Conservation (phyloP, 2,113 vertebrate genomes). For the Nicator chloris region DNA sequence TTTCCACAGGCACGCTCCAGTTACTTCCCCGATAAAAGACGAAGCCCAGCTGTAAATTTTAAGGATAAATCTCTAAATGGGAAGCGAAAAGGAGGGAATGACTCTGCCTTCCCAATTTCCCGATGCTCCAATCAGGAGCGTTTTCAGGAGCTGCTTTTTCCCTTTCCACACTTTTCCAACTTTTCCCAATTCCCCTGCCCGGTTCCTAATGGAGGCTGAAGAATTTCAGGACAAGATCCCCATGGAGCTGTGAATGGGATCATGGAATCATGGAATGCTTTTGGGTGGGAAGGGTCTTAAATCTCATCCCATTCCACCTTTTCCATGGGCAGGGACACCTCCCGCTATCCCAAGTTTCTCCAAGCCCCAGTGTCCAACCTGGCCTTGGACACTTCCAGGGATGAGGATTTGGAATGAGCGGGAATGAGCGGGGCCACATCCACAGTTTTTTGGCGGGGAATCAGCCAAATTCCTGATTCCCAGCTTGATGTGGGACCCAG, state of each 20-base stretch:
- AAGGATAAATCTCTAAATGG: background rate
- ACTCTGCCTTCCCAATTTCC: background rate
- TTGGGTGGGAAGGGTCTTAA: background rate
- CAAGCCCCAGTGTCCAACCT: accelerated
- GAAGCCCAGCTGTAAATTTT: background rate
- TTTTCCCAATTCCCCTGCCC: background rate
- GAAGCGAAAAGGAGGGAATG: background rate
- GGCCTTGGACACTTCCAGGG: too few species aligned
- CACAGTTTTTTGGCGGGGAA: background rate
- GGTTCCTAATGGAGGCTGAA: accelerated
- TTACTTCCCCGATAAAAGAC: background rate
- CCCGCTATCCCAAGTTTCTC: background rate
- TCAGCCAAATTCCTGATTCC: background rate
- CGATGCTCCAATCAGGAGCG: background rate
- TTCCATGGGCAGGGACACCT: background rate
- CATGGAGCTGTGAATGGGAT: accelerated
- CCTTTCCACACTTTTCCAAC: background rate
- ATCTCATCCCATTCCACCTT: background rate
- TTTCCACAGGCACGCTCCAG: accelerated
- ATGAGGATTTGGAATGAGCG: background rate
- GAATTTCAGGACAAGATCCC: background rate
- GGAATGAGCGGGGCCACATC: background rate
- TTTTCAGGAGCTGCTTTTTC: background rate
- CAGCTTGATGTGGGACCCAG: background rate
- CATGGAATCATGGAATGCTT: background rate